Evolutionary conservation across 2,888 invertebrate species (phyloP), one percentile per base, ranked within the genome.

Genomic region (Pedicia rivosa): DNA sequence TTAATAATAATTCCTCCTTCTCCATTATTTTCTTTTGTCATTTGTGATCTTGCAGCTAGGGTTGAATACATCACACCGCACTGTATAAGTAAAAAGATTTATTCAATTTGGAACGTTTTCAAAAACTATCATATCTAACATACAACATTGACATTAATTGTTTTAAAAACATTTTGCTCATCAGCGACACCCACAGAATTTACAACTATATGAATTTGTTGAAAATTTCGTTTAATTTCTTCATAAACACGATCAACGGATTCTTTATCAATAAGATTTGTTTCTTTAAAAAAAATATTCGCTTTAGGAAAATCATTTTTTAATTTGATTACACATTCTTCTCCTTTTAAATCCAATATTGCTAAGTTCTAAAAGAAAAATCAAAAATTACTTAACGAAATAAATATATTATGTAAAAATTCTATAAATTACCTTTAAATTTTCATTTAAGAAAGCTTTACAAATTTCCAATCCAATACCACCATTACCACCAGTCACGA

Each of bases 141-240:
- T 62, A 74, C 70, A 45, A 77, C 68, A 32, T 66, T 60, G 10
- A 59, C 55, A 26, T 54, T 43, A 34, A 60, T 41, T 7, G 59
- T 57, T 17, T 56, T 48, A 13, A 53, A 48, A 7, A 57, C 50
- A 40, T 61, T 58, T 40, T 35, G 14, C 38, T 60, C 61, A 40
- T 61, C 55, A 36, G 59, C 57, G 13, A 60, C 52, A 2, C 60
- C 61, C n/a, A 59, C 59, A 10, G 56, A 51, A 43, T 59, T 59
- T 0, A 61, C 50, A 13, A 61, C 54, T 35, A 60, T 50, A 40
- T 60, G 59, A 24, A 60, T 49, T 36, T 48, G 44, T 7, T 56
- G 58, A 17, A 59, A 56, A 25, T 50, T 49, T 44, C 56, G 57
- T 15, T 50, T 44, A 35, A 60, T 54, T 42, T 59, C 57, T 35